Conservation (phyloP, 2,797 vertebrate species). For the Acrossocheilus fasciatus region DNA sequence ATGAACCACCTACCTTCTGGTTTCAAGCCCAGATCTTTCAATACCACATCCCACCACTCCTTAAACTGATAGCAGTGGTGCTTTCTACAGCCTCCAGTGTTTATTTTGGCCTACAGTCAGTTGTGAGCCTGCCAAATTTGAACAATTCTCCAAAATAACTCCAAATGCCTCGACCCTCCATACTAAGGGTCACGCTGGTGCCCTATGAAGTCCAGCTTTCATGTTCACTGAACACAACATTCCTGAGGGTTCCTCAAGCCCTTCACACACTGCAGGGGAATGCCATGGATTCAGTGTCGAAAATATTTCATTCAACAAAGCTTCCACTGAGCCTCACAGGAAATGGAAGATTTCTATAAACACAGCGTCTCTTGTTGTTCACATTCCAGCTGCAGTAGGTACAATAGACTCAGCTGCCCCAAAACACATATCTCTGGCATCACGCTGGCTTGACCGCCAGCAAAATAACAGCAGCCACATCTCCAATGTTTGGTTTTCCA, state of each 20-base stretch:
- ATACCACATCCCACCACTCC: neutral
- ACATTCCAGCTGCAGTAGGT: conserved; percentile 25
- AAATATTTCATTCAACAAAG: conserved; percentile 48
- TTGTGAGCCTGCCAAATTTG: neutral
- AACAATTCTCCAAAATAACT: conserved; percentile 25
- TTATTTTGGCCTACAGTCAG: conserved; percentile 9
- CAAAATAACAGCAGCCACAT: conserved; percentile 7
- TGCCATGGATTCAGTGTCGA: neutral
- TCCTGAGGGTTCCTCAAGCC: conserved; percentile 7
- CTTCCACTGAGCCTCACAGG: conserved; percentile 5
- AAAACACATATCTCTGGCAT: conserved; percentile 6
- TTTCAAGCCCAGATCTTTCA: conserved; percentile 8
- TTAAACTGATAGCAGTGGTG: neutral
- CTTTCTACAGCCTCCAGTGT: conserved; percentile 3
- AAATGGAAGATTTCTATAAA: conserved; percentile 20
- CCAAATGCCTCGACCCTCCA: neutral
- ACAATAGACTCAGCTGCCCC: conserved; percentile 9
- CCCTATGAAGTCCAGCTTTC: conserved; percentile 14
- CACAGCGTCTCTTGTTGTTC: conserved; percentile 21
- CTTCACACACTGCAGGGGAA: conserved; percentile 28
- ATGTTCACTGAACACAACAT: conserved; percentile 30
- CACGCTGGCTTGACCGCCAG: neutral
- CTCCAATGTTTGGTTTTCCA: conserved; percentile 41
- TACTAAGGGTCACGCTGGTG: neutral
- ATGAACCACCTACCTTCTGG: neutral